Evolutionary conservation across 2,797 vertebrate genomes (phyloP).

Genomic region (Syndactyla subalaris): DNA sequence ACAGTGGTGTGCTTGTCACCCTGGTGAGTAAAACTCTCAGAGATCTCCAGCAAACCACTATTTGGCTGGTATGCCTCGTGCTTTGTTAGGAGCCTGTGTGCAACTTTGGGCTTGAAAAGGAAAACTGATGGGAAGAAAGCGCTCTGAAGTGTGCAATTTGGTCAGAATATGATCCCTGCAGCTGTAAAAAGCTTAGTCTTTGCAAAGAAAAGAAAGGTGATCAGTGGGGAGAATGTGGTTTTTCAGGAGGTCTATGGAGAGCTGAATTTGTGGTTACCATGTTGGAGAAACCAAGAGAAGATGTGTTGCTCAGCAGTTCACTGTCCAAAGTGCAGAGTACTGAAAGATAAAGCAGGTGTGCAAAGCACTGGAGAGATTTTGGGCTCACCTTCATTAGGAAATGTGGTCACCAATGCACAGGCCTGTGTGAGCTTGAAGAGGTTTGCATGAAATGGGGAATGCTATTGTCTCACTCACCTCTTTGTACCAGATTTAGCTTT

Average conservation of each 20-base stretch:
- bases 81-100: background rate
- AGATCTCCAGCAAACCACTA: background rate
- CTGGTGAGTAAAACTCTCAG: background rate
- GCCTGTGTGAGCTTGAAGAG: background rate
- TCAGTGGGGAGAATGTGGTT: background rate
- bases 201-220: background rate
- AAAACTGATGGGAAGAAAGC: background rate
- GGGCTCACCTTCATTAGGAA: background rate
- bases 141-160: background rate
- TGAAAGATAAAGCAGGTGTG: accelerated
- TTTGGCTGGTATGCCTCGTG: background rate
- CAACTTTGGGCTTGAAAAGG: background rate
- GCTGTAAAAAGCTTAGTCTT: background rate
- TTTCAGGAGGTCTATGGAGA: background rate
- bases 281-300: background rate
- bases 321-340: accelerated
- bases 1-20: background rate
- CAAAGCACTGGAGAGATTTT: background rate
- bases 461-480: background rate
- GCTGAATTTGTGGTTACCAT: accelerated
- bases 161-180: background rate
- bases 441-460: background rate
- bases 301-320: background rate
- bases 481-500: background rate
- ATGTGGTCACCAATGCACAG: accelerated